A percentile compares a stretch with the other conserved stretches of the same genome.
phyloP scores from a whole-genome alignment of 2,113 vertebrate genomes.

The Mobula hypostoma region DNA sequence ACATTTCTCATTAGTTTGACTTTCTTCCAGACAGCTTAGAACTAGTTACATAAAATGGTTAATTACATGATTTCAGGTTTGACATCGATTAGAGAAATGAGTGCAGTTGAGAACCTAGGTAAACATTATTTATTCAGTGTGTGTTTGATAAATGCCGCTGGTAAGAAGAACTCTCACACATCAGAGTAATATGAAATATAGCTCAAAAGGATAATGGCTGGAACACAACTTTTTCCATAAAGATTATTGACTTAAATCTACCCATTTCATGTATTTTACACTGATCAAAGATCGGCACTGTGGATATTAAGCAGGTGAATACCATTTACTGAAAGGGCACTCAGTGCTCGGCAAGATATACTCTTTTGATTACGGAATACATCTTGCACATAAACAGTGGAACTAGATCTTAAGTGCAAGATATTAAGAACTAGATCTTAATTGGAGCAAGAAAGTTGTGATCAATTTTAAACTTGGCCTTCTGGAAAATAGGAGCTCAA shows the following conservation, averaged over 20 bases:
- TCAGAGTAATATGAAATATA: not conserved
- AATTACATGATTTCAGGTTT: constrained; percentile 34
- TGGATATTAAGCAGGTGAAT: not conserved
- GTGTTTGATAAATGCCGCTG: constrained; percentile 10
- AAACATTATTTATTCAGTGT: not conserved
- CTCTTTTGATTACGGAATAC: not conserved
- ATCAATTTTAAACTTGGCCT: not conserved
- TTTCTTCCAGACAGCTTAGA: constrained; percentile 6
- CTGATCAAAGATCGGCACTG: not conserved
- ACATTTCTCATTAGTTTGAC: constrained; percentile 8
- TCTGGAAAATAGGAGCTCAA: not conserved
- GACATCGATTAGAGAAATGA: constrained; percentile 6
- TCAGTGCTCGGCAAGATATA: not conserved
- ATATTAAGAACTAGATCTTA: not conserved
- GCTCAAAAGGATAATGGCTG: not conserved
- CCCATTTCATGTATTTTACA: not conserved
- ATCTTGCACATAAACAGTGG: not conserved
- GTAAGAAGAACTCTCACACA: not conserved
- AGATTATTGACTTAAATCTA: constrained; percentile 10
- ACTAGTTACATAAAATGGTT: constrained; percentile 9
- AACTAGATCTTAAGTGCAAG: not conserved
- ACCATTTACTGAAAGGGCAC: not conserved
- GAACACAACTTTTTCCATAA: not conserved
- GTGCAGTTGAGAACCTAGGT: not conserved
- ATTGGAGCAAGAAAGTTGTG: not conserved